Percentiles rank a stretch among this genome's conserved stretches.
Evolutionary conservation across 2,888 invertebrate species (phyloP).

Genomic region (Mantis religiosa): DNA sequence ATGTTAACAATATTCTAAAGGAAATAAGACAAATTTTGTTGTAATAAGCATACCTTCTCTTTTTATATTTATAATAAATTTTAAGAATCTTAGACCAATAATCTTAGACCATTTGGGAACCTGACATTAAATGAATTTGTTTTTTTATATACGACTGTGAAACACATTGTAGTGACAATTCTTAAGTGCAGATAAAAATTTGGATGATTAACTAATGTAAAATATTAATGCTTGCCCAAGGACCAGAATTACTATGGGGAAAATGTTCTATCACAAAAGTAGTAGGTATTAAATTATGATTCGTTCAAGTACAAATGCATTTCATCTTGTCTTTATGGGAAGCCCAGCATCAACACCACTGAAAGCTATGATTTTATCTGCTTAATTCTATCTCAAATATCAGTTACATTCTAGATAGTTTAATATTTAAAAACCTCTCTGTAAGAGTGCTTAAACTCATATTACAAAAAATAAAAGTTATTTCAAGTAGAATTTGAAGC

Average conservation of each 20-base stretch:
- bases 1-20: background rate
- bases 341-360: background rate
- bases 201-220: background rate
- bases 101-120: background rate
- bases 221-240: conserved; percentile 1
- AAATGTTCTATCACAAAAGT: conserved; percentile 4
- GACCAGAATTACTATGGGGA: background rate
- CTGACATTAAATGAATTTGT: background rate
- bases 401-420: background rate
- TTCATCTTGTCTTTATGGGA: background rate
- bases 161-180: background rate
- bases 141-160: background rate
- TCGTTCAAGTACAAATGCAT: conserved; percentile 1
- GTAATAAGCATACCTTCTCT: background rate
- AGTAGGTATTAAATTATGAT: background rate
- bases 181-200: background rate
- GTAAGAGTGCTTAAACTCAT: background rate
- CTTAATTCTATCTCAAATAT: background rate
- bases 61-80: background rate
- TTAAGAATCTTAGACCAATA: background rate
- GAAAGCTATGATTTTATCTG: background rate
- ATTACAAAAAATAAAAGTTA: background rate
- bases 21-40: background rate
- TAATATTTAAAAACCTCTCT: background rate
- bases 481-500: background rate